A percentile compares a stretch with the other conserved stretches of the same genome.
Conservation (phyloP, 2,888 invertebrate species). For the Lissonota sp. region DNA sequence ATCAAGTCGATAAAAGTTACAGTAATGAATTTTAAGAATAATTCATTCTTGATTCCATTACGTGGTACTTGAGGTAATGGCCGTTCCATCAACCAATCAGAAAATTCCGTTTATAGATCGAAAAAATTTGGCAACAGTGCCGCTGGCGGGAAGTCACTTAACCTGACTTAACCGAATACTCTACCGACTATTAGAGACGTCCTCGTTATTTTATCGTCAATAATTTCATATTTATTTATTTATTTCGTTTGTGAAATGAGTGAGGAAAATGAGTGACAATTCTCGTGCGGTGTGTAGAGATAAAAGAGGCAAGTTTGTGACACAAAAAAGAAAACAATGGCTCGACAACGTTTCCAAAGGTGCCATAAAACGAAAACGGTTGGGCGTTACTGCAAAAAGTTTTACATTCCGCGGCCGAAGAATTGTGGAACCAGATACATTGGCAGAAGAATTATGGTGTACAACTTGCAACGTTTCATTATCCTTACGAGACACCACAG, state of each 20-base stretch:
- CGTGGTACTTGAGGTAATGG: background rate
- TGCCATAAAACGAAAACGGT: background rate
- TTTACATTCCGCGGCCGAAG: constrained; percentile 1
- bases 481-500: background rate
- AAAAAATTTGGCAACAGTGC: too few relatives aligned
- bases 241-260: background rate
- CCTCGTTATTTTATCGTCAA: background rate
- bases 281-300: background rate
- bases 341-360: background rate
- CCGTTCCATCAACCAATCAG: background rate
- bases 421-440: background rate
- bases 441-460: constrained; percentile 2
- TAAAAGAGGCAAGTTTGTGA: background rate
- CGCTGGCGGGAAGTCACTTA: too few relatives aligned
- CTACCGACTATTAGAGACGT: background rate
- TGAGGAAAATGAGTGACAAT: background rate
- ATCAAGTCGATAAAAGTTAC: background rate
- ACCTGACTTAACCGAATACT: too few relatives aligned
- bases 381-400: background rate
- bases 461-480: background rate
- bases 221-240: background rate
- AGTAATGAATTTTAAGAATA: background rate
- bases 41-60: background rate
- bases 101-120: background rate
- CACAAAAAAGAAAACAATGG: background rate